phyloP scores from a whole-genome alignment of 1,140 invertebrate species.

The Rhyzopertha dominica region DNA sequence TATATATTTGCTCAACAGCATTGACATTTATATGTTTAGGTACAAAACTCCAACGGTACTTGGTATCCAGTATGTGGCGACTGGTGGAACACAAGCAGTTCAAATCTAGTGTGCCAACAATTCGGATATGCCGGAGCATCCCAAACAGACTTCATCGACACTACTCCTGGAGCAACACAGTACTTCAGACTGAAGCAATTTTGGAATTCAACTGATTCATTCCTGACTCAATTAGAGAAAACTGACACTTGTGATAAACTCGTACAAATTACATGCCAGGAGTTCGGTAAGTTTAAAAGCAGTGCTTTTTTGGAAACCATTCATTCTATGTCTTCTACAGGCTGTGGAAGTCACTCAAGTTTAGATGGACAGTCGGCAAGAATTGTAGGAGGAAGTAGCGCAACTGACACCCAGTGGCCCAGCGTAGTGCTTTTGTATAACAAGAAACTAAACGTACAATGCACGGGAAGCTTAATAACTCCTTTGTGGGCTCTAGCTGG shows the following conservation, averaged over 20 bases:
- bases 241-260: conserved; percentile 47
- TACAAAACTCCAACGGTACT: conserved; percentile 41
- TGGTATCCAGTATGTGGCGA: conserved; percentile 50
- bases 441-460: conserved; percentile 49
- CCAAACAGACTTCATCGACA: conserved; percentile 39
- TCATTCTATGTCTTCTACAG: conserved; percentile 33
- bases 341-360: conserved; percentile 48
- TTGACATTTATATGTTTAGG: too few species aligned
- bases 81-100: conserved; percentile 51
- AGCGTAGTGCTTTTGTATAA: conserved; percentile 54
- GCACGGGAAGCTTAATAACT: conserved; percentile 55
- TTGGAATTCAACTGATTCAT: conserved; percentile 18
- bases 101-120: conserved; percentile 51
- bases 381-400: conserved; percentile 49
- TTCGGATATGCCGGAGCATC: conserved; percentile 51
- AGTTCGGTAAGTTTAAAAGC: conserved; percentile 47
- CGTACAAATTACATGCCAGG: conserved; percentile 54
- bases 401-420: conserved; percentile 49
- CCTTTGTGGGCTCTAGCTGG: conserved; percentile 55
- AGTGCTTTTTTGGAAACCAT: conserved; percentile 5
- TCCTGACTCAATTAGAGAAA: conserved; percentile 47
- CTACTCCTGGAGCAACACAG: conserved; percentile 25
- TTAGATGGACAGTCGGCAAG: conserved; percentile 43
- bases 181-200: conserved; percentile 46
- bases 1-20: too few species aligned